Evolutionary conservation across 30 jellyfish, hydroid and myxozoan species (phyloP).

Genomic region (Nemopilema nomurai): DNA sequence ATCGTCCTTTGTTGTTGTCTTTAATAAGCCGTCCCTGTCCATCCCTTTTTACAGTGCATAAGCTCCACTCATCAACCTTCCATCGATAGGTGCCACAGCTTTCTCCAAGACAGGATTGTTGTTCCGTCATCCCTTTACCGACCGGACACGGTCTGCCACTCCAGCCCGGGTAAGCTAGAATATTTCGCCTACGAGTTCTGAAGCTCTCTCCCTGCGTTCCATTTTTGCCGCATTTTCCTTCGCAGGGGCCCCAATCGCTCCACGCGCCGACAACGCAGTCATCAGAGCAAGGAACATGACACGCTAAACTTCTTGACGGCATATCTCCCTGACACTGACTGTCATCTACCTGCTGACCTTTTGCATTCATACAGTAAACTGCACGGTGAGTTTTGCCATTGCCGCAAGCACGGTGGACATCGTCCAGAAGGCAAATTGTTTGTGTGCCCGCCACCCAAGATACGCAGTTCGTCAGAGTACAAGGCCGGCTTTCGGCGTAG

Average conservation of each 20-base stretch:
- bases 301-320: conserved; percentile 62
- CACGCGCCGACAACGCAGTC: conserved; percentile 75
- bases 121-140: conserved; percentile 9
- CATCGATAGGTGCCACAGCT: conserved; percentile 63
- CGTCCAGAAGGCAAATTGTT: conserved; percentile 57
- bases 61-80: conserved; percentile 44
- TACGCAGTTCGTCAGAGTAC: conserved; percentile 52
- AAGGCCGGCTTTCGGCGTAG: conserved; percentile 75
- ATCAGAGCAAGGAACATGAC: conserved; percentile 73
- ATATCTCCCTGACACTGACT: conserved; percentile 25
- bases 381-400: conserved; percentile 70
- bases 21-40: conserved; percentile 1
- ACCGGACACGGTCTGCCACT: conserved; percentile 71
- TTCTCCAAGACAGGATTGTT: conserved; percentile 57
- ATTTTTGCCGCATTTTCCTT: conserved; percentile 40
- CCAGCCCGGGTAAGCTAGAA: conserved; percentile 70
- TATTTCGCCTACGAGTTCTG: conserved; percentile 30
- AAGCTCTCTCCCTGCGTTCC: conserved; percentile 52
- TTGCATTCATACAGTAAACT: conserved; percentile 66
- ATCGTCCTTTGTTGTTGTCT: not conserved
- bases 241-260: conserved; percentile 77
- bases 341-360: conserved; percentile 59
- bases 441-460: conserved; percentile 66
- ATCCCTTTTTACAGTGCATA: conserved; percentile 15
- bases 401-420: conserved; percentile 68